phyloP scores from a whole-genome alignment of 2,797 vertebrate species.

The Gorsachius magnificus region DNA sequence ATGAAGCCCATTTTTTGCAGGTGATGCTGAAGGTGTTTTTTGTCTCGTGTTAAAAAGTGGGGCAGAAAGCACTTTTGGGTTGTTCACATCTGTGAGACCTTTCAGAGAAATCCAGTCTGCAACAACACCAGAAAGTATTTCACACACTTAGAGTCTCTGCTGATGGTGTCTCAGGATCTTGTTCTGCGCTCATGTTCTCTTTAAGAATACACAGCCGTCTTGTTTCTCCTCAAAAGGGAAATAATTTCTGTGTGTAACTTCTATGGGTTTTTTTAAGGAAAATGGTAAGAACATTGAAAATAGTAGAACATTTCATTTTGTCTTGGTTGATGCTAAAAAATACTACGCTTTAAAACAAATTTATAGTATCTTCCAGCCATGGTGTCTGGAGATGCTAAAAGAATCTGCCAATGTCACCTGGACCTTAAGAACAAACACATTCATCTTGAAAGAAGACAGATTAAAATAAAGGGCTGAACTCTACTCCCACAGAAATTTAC shows the following conservation, averaged over 20 bases:
- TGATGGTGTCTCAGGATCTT: background rate
- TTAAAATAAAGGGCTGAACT: slow-evolving; percentile 31
- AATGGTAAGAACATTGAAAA: background rate
- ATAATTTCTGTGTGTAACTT: background rate
- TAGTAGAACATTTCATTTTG: background rate
- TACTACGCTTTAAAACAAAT: background rate
- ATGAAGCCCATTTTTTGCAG: background rate
- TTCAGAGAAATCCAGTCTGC: background rate
- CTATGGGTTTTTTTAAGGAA: background rate
- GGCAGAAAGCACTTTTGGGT: background rate
- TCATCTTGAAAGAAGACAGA: slow-evolving; percentile 41
- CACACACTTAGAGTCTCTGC: background rate
- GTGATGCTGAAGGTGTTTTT: background rate
- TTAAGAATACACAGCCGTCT: background rate
- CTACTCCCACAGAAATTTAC: slow-evolving; percentile 35
- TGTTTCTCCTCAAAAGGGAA: background rate
- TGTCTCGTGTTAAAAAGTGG: background rate
- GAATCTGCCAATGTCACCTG: slow-evolving; percentile 6
- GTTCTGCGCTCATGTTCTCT: background rate
- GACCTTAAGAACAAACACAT: slow-evolving; percentile 39
- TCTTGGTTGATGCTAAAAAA: background rate
- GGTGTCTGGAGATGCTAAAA: background rate
- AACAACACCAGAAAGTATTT: background rate
- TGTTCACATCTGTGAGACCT: background rate
- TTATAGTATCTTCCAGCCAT: background rate